These are phyloP conservation scores for Salvelinus alpinus DNA, from an alignment of 2,113 vertebrate genomes.

Conservation along the genomic window DNA sequence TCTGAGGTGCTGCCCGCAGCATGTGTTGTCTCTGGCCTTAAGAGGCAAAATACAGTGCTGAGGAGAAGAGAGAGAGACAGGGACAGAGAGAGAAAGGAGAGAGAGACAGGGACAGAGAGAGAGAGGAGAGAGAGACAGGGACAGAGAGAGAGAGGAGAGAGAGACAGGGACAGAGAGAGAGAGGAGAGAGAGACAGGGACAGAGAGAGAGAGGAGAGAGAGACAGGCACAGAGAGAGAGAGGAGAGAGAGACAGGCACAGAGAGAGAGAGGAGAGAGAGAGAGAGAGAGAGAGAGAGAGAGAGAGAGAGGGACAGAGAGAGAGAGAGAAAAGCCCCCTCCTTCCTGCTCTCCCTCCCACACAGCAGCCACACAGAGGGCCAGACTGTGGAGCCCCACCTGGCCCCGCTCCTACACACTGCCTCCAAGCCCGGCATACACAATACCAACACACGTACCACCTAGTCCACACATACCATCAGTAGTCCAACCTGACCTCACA, in stretches of 20 bases:
- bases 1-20: conserved; percentile 16
- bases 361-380: conserved; percentile 47
- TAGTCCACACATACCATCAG: not conserved
- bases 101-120: too few species aligned
- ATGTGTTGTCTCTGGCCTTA: conserved; percentile 54
- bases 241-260: too few species aligned
- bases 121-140: too few species aligned
- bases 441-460: not conserved
- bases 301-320: too few species aligned
- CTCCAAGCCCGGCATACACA: not conserved
- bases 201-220: too few species aligned
- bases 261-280: not conserved
- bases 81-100: too few species aligned
- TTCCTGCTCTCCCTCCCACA: conserved; percentile 27
- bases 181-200: too few species aligned
- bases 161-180: too few species aligned
- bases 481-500: not conserved
- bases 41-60: conserved; percentile 63
- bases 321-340: conserved; percentile 34
- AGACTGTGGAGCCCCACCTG: conserved; percentile 58
- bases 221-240: too few species aligned
- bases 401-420: conserved; percentile 46
- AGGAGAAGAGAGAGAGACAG: not conserved
- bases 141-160: too few species aligned
- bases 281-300: too few species aligned